Base-by-base conservation (phyloP, 2,888 invertebrate genomes). In the Drosophila rellima region DNA sequence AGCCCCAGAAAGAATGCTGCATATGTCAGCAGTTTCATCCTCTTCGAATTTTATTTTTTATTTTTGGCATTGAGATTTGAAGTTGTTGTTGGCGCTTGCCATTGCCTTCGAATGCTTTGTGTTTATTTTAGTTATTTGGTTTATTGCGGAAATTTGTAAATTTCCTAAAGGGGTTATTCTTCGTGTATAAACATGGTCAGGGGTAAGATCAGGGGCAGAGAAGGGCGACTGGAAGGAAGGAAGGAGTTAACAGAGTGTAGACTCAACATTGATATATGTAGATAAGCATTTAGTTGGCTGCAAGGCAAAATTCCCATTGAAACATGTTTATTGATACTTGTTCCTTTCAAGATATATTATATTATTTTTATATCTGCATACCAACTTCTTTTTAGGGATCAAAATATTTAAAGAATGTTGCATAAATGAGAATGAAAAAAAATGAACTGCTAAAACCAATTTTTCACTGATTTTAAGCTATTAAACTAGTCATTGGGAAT, bases 111-210 rank as follows among this genome's bases (percentile, higher is more conserved):
- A 67, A 79, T 74, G 71, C 73, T 82, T 74, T 84, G 77, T 75
- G 68, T 84, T 84, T 86, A 80, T 75, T 85, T 85, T 82, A 74
- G 75, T 88, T 88, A 74, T 88, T 83, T 84, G 83, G 60, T 72
- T 85, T 85, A 87, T 88, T 88, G 86, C 80, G 86, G 80, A 82
- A 82, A 84, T 84, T 84, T 84, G 88, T 82, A 87, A 83, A 82
- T 82, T 85, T 78, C 65, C 75, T 75, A 69, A 75, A 75, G 87
- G 85, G 80, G 73, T 85, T 82, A 45, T 50, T 60, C 48, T 29
- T 47, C 45, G 63, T 29, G 60, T 56, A 47, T 35, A 47, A 50
- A 13, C 17, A 45, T n/a, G 52, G 59, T 51, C 52, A 59, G 62
- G 45, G 45, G 11, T 45, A 17, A 23, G 23, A 44, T 37, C 13